These are phyloP conservation scores for Nothoprocta pentlandii DNA, from an alignment of 2,113 vertebrate genomes.

Conservation along the genomic window DNA sequence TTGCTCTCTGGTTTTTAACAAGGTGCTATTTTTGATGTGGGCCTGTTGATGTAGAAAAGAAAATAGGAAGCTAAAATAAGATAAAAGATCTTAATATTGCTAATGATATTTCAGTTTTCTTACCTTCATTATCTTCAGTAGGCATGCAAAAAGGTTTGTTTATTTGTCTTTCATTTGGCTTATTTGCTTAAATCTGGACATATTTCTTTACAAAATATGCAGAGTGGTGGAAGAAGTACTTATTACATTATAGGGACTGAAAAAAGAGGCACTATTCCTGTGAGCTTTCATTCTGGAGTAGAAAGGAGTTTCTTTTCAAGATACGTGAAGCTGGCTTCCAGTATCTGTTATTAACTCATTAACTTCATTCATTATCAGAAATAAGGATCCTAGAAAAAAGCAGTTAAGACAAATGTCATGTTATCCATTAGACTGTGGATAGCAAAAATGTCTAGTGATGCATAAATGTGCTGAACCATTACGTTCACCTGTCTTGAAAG, in stretches of 20 bases:
- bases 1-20: not conserved
- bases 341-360: fast-evolving
- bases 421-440: not conserved
- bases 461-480: not conserved
- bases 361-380: not conserved
- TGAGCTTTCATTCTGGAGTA: not conserved
- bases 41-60: not conserved
- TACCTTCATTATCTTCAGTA: not conserved
- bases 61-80: not conserved
- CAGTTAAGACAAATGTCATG: not conserved
- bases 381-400: not conserved
- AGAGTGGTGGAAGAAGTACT: not conserved
- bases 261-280: not conserved
- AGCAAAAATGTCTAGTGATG: not conserved
- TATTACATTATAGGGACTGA: not conserved
- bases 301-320: not conserved
- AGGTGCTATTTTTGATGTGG: not conserved
- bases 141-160: not conserved
- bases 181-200: not conserved
- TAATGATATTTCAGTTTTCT: not conserved
- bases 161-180: not conserved
- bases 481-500: not conserved
- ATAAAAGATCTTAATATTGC: not conserved
- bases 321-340: not conserved
- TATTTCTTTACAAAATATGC: not conserved